Evolutionary conservation across 2,888 invertebrate genomes (phyloP), one percentile per base, ranked within the genome.

Genomic region (Bombylius major): DNA sequence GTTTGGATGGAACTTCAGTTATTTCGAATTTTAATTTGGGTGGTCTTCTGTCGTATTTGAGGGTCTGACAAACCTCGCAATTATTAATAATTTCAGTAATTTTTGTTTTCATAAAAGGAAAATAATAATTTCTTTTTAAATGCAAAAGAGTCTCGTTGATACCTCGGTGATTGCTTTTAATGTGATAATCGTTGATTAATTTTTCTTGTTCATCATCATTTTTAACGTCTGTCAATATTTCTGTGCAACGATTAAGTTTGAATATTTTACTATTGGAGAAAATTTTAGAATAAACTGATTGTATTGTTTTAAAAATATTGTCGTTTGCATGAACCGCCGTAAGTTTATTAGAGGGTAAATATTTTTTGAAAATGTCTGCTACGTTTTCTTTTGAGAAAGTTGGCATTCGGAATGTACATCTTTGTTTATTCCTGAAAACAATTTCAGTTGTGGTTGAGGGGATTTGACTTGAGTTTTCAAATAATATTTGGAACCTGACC

Each of bases 41-140:
- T 33, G 61, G 56, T 23, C 60, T 54, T 56, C 61, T 54, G 44
- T 61, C 57, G 47, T 61, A 59, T 54, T 60, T 62, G 5, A 60
- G n/a, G 0, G 53, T 56, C 13, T 58, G 51, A 12, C 58, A 56
- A 13, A 34, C 47, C 3, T 55, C 47, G 34, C 57, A 57, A 12
- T 52, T 51, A 49, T 55, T 57, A 4, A 59, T 50, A 49, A 50
- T 56, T 53, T 56, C 32, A 8, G 14, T 50, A 9, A 60, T 60
- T 44, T 54, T 57, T 5, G 54, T 48, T 46, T 57, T 56, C 57
- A 60, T 59, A n/a, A 52, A 54, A 1, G 57, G 57, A 23, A 60
- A 59, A 32, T 54, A 60, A 31, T 42, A 45, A 47, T 54, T 12
- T 51, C 56, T 39, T 51, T 59, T 56, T 12, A 59, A 44, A 34